Evolutionary conservation across 2,888 invertebrate species (phyloP).

Genomic region (Amitus sp.): DNA sequence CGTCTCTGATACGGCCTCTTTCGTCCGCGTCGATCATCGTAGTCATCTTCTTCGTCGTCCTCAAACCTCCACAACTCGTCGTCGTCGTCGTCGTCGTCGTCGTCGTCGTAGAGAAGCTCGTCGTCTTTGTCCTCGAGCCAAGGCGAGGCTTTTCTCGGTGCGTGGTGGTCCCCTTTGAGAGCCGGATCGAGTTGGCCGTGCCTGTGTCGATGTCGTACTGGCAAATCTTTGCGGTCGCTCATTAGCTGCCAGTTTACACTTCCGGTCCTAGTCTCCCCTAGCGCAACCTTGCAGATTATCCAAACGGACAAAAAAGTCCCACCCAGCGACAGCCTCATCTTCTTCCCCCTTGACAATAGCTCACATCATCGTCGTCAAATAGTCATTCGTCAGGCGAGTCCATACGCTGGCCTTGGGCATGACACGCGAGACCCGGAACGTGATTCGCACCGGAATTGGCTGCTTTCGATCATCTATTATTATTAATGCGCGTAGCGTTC

Average conservation of each 20-base stretch:
- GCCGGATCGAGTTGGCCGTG: conserved; percentile 52
- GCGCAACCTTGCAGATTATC: conserved; percentile 41
- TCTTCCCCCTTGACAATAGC: too few relatives aligned
- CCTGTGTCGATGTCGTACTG: conserved; percentile 52
- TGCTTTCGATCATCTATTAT: conserved; percentile 39
- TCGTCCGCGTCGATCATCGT: conserved; percentile 5
- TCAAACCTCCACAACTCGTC: conserved; percentile 29
- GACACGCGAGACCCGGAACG: conserved; percentile 12
- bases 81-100: conserved; percentile 28
- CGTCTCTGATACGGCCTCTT: conserved; percentile 17
- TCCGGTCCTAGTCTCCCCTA: conserved; percentile 40
- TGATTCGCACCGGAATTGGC: conserved; percentile 21
- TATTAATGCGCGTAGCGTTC: too few relatives aligned
- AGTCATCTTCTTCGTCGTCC: conserved; percentile 28
- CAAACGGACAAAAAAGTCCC: conserved; percentile 44
- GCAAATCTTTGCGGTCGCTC: conserved; percentile 36
- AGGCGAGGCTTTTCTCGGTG: conserved; percentile 22
- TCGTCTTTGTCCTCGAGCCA: conserved; percentile 38
- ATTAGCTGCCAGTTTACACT: conserved; percentile 45
- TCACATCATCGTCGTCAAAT: too few relatives aligned
- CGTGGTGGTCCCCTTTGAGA: too few relatives aligned
- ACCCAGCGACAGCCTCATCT: conserved; percentile 43
- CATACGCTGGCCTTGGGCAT: conserved; percentile 22
- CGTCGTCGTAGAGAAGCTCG: conserved; percentile 8
- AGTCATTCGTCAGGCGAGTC: too few relatives aligned